Evolutionary conservation across 2,113 vertebrate species (phyloP).

Genomic region (Chlorodrepanis virens): DNA sequence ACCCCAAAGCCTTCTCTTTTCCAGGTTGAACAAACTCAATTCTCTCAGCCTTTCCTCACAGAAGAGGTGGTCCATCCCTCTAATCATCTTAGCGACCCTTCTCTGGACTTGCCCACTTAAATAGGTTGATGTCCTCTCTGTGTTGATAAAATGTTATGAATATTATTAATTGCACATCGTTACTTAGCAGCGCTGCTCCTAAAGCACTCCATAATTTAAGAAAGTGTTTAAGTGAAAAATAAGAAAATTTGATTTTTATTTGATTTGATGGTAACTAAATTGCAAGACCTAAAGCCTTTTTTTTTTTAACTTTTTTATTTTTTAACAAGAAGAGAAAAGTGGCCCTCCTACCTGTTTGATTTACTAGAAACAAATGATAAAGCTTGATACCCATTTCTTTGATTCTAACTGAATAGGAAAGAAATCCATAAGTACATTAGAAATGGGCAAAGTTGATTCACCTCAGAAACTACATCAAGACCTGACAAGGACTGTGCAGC

Average conservation of each 20-base stretch:
- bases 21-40: background rate
- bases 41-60: background rate
- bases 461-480: background rate
- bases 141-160: background rate
- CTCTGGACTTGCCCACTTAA: background rate
- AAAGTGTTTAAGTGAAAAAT: background rate
- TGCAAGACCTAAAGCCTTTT: accelerated
- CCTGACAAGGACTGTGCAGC: background rate
- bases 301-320: background rate
- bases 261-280: background rate
- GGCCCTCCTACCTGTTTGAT: background rate
- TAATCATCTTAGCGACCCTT: background rate
- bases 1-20: background rate
- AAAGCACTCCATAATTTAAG: background rate
- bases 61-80: background rate
- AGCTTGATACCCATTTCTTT: background rate
- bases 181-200: background rate
- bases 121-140: background rate
- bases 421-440: background rate
- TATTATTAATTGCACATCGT: background rate
- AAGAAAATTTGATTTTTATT: background rate
- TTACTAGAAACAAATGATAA: background rate
- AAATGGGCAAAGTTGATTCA: background rate
- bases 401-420: background rate
- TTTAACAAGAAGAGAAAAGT: background rate